Conservation (phyloP, 2,797 vertebrate species). For the Vultur gryphus region DNA sequence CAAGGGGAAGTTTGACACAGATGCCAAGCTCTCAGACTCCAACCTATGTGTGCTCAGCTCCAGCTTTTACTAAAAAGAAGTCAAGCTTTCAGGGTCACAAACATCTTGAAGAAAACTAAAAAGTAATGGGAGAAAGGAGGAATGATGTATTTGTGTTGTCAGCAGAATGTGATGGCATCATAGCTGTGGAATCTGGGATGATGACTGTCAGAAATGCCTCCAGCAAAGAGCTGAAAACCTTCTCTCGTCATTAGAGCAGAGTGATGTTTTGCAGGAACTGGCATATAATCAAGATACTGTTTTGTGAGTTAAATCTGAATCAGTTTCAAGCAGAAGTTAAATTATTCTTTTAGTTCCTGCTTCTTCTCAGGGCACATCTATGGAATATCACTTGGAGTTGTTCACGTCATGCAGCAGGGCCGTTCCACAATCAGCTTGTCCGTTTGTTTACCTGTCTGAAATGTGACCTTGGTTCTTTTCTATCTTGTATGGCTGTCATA, state of each 20-base stretch:
- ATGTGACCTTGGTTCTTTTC: not conserved
- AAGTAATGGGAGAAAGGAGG: not conserved
- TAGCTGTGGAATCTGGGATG: conserved; percentile 21
- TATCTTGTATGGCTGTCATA: not conserved
- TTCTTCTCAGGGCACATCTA: not conserved
- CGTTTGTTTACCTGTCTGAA: not conserved
- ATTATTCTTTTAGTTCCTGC: not conserved
- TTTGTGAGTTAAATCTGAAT: not conserved
- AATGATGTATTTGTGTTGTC: not conserved
- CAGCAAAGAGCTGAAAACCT: not conserved
- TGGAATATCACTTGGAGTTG: not conserved
- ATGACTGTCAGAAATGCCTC: not conserved
- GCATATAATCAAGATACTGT: not conserved
- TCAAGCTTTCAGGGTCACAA: not conserved
- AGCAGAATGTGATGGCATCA: conserved; percentile 8
- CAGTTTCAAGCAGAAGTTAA: not conserved
- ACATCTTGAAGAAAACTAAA: not conserved
- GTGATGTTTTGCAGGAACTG: conserved; percentile 16
- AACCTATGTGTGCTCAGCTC: not conserved
- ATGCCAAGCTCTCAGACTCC: not conserved
- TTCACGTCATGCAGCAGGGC: not conserved
- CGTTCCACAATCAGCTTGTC: not conserved
- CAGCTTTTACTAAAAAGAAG: not conserved
- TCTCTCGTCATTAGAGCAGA: not conserved
- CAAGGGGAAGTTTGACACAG: not conserved